Evolutionary conservation across 53 echinoderm and acorn worm genomes (phyloP).

Genomic region (Paracentrotus lividus): DNA sequence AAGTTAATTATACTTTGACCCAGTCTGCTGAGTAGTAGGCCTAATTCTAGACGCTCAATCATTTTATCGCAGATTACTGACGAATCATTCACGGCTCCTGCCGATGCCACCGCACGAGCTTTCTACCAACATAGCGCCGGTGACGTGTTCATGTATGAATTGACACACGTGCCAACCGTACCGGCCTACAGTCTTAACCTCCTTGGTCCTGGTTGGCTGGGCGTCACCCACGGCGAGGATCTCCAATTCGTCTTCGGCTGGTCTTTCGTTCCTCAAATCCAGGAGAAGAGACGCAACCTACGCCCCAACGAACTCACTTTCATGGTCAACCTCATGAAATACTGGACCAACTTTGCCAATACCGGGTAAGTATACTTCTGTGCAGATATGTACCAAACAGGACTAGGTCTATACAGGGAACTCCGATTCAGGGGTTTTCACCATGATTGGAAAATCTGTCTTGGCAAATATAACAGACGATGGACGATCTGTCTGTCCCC

Average conservation of each 20-base stretch:
- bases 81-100: slow-evolving; percentile 80
- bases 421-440: too few relatives aligned
- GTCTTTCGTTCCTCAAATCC: slow-evolving; percentile 66
- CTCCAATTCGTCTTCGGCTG: slow-evolving; percentile 81
- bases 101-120: slow-evolving; percentile 74
- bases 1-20: too few relatives aligned
- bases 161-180: slow-evolving; percentile 76
- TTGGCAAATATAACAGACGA: too few relatives aligned
- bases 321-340: slow-evolving; percentile 68
- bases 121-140: slow-evolving; percentile 60
- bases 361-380: slow-evolving; percentile 70
- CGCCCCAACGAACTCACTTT: slow-evolving; percentile 40
- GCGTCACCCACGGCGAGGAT: slow-evolving; percentile 82
- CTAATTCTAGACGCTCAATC: neutral
- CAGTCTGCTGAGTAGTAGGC: too few relatives aligned
- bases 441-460: too few relatives aligned
- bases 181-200: neutral
- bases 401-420: too few relatives aligned
- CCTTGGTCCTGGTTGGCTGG: slow-evolving; percentile 78
- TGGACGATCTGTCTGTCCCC: too few relatives aligned
- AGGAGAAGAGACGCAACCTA: neutral
- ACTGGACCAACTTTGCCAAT: slow-evolving; percentile 79
- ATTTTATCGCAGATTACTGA: slow-evolving; percentile 75
- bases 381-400: too few relatives aligned
- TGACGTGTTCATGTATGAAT: slow-evolving; percentile 64